phyloP scores from a whole-genome alignment of 2,797 vertebrate species.

The Sebastiscus albofasciatus region DNA sequence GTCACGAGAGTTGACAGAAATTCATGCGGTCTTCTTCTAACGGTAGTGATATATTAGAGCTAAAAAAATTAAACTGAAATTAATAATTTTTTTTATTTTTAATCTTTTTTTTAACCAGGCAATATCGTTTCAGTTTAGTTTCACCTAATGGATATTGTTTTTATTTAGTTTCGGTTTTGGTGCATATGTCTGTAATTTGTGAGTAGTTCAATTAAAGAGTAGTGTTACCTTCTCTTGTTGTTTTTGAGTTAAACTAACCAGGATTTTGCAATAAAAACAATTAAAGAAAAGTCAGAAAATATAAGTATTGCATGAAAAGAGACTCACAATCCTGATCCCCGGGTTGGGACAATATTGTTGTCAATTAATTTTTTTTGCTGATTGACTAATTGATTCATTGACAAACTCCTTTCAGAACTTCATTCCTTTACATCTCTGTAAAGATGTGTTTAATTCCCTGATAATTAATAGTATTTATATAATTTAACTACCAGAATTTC shows the following conservation, averaged over 20 bases:
- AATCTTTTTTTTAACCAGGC: too few species aligned
- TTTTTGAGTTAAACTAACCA: background rate
- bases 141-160: too few species aligned
- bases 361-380: background rate
- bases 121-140: too few species aligned
- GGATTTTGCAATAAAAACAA: background rate
- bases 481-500: background rate
- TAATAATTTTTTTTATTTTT: too few species aligned
- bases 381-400: background rate
- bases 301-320: too few species aligned
- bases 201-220: background rate
- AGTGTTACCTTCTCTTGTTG: background rate
- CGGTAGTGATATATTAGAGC: too few species aligned
- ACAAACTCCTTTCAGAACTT: background rate
- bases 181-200: background rate
- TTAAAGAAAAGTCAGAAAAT: too few species aligned
- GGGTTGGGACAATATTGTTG: background rate
- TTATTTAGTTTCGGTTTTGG: too few species aligned
- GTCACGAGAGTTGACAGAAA: fast-evolving
- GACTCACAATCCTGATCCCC: too few species aligned
- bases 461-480: background rate
- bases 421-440: background rate
- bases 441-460: background rate
- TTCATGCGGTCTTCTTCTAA: too few species aligned
- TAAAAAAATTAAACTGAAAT: too few species aligned